Base-by-base conservation (phyloP, 2,113 vertebrate species). In the Epinephelus fuscoguttatus region DNA sequence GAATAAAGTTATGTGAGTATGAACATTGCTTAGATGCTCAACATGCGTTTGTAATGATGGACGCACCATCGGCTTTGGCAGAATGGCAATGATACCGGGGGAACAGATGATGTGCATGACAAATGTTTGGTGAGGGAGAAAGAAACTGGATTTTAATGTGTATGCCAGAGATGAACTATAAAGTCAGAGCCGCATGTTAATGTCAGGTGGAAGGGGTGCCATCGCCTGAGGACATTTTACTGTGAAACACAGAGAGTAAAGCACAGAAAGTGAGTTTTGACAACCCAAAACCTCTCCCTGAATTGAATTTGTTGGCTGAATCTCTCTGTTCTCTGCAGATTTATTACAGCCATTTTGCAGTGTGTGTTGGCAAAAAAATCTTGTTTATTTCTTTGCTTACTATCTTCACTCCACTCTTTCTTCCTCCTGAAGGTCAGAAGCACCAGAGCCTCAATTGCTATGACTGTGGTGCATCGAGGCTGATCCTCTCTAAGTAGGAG, bases 341-440 rank as follows among this genome's bases (percentile, higher is more conserved):
- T 55, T 80, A 82, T 59, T 53, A 45, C 0, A 0, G 59, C 4
- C 27, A 8, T 74, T 84, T 75, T 11, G 19, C n/a, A 4, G 23
- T 7, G 6, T 45, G 21, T 40, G 13, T 71, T 61, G 42, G 55
- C 57, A 78, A 66, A 82, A 83, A 87, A 68, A 71, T 53, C 40
- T 4, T 12, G 5, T 53, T 80, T 82, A 64, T 66, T 75, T 79
- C 30, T 70, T 53, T 72, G 6, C 63, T 67, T 30, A 55, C 17
- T 23, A 15, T 71, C 83, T 70, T 4, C 45, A 45, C 42, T 79
- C n/a, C 3, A 14, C 50, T 84, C 13, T 64, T 11, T 74, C 73
- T 79, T 42, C 25, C 21, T 30, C 19, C 27, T 86, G 81, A 92
- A 91, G 89, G 89, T 91, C 86, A 88, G 47, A 86, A 18, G 37